Evolutionary conservation across 2,113 vertebrate genomes (phyloP).

Genomic region (Echinops telfairi): DNA sequence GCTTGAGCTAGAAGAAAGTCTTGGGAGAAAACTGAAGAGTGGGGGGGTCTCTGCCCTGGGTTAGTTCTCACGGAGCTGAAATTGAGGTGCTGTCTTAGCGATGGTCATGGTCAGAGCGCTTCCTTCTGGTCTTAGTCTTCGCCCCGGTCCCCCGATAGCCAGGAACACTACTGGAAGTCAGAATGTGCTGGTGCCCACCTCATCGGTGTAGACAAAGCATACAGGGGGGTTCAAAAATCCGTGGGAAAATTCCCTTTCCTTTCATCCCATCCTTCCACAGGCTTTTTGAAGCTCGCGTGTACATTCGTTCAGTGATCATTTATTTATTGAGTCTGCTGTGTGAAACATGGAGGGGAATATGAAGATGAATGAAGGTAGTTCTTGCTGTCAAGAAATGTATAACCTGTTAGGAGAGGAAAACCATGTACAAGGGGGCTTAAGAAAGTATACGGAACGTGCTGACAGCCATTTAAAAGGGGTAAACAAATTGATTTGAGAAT

Average conservation of each 20-base stretch:
- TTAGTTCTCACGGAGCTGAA: constrained; percentile 54
- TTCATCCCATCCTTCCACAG: too few species aligned
- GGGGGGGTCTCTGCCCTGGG: constrained; percentile 21
- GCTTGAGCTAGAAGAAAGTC: constrained; percentile 45
- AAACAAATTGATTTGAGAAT: constrained; percentile 15
- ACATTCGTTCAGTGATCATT: not conserved
- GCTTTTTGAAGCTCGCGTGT: not conserved
- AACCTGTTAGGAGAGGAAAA: not conserved
- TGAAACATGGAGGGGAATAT: not conserved
- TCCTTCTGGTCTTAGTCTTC: not conserved
- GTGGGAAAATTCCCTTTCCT: too few species aligned
- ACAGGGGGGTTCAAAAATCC: too few species aligned
- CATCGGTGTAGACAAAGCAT: not conserved
- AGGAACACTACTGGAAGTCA: not conserved
- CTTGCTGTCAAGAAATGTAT: not conserved
- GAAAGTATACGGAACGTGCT: not conserved
- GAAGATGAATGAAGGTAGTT: constrained; percentile 22
- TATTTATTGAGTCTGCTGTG: not conserved
- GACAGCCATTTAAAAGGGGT: constrained; percentile 18
- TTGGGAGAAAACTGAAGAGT: constrained; percentile 11
- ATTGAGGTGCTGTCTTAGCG: not conserved
- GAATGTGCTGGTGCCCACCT: not conserved
- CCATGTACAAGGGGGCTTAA: not conserved
- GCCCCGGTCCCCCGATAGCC: not conserved
- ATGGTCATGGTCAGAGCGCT: not conserved